Base-by-base conservation (phyloP, 2,797 vertebrate genomes). In the Phaenicophaeus curvirostris region DNA sequence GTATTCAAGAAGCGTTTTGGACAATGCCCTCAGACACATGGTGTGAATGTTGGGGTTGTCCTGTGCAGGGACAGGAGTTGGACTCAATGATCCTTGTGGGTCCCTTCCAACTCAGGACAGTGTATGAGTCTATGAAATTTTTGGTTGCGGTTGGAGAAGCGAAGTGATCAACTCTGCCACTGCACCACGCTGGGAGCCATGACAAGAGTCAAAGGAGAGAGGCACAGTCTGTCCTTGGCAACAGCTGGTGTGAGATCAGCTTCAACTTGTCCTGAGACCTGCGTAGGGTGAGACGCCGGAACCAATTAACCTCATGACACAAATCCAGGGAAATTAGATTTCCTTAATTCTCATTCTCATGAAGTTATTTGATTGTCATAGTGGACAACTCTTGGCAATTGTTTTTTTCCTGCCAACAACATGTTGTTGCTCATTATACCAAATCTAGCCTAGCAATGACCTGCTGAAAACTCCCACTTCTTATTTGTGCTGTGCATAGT, bases 281-380 rank as follows among this genome's bases (percentile, higher is more conserved):
- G 9, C 46, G 62, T 11, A 51, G 42, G 81, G 71, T 87, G 50
- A 89, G 20, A 2, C 54, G 95, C 33, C 94, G 77, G 24, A 61
- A 57, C 10, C 79, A 65, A 85, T 96, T 93, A 96, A 35, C 78
- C 27, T 91, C 82, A 44, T 11, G 78, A 33, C 33, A 62, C 50
- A 93, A 91, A 91, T 77, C 93, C 89, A 11, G 57, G 87, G 68
- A 92, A 71, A 91, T 89, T 37, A 73, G 75, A 50, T 94, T 76
- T 77, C 81, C 81, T 55, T 87, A 27, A 37, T 65, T 82, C 78
- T 66, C 9, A 7, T 66, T 82, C 57, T 83, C 53, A 4, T 35
- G 15, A 8, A 77, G 37, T 87, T 85, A 50, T 41, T 65, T 39
- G 53, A 7, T 44, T 73, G 42, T 37, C 37, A 1, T 8, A 15